Conservation (phyloP, 2,888 invertebrate species). For the Notodonta dromedarius region DNA sequence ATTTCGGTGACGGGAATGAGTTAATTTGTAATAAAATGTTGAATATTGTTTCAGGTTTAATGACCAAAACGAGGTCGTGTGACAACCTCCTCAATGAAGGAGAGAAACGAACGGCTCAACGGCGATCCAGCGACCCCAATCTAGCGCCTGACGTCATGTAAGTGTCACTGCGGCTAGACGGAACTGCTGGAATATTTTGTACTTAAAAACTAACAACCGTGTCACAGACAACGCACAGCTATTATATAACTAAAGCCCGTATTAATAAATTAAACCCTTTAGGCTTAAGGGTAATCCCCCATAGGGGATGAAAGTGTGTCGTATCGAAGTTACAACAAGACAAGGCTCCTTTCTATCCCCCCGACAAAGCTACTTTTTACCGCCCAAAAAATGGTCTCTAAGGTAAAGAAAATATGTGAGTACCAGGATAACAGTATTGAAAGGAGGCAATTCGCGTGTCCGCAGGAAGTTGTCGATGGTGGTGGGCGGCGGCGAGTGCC, state of each 20-base stretch:
- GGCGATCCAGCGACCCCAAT: conserved; percentile 94
- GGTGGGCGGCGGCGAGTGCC: conserved; percentile 45
- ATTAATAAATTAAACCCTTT: too few species aligned
- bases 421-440: not conserved
- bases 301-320: too few species aligned
- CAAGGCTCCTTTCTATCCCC: not conserved
- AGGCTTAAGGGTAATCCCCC: too few species aligned
- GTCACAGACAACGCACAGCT: too few species aligned
- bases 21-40: too few species aligned
- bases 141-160: conserved; percentile 89
- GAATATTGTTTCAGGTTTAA: conserved; percentile 71
- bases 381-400: too few species aligned
- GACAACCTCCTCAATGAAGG: conserved; percentile 90
- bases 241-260: too few species aligned
- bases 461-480: conserved; percentile 71
- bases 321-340: not conserved
- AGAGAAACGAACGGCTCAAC: conserved; percentile 82
- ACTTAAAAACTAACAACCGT: too few species aligned
- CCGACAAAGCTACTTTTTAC: not conserved
- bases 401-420: not conserved
- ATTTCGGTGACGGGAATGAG: too few species aligned
- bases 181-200: too few species aligned
- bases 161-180: conserved; percentile 29
- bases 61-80: conserved; percentile 94
- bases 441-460: not conserved